Evolutionary conservation across 2,113 vertebrate genomes (phyloP).

Genomic region (Notechis scutatus): DNA sequence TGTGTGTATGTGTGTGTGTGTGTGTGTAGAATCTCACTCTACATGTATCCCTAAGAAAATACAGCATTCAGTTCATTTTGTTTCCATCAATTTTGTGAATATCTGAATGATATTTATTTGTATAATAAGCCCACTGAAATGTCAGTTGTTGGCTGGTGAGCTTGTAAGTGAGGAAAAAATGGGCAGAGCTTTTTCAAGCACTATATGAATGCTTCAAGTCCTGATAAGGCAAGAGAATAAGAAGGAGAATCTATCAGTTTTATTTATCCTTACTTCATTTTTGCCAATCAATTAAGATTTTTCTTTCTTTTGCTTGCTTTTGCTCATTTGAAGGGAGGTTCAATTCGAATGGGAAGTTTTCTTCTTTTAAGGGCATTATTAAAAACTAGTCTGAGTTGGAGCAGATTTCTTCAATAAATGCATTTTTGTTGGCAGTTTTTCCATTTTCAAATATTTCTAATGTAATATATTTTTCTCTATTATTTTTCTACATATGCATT

Average conservation of each 20-base stretch:
- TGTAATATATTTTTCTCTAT: not conserved
- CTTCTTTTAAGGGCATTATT: not conserved
- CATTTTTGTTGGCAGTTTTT: not conserved
- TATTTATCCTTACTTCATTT: not conserved
- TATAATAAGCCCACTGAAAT: slow-evolving; percentile 18
- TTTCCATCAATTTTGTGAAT: slow-evolving; percentile 7
- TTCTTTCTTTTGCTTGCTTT: not conserved
- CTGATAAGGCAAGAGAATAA: slow-evolving; percentile 27
- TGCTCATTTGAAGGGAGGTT: not conserved
- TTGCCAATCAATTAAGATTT: not conserved
- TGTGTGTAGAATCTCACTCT: not conserved
- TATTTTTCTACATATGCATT: not conserved
- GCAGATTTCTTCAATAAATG: not conserved
- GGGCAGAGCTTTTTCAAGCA: slow-evolving; percentile 5
- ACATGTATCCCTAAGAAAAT: not conserved
- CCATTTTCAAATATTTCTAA: not conserved
- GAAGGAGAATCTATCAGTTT: not conserved
- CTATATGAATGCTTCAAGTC: not conserved
- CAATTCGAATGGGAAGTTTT: not conserved
- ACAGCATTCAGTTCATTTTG: not conserved
- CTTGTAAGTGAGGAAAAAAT: slow-evolving; percentile 24
- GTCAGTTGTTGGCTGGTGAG: slow-evolving; percentile 9
- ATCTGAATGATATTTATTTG: not conserved
- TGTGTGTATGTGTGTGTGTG: not conserved
- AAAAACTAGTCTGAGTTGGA: not conserved